These are phyloP conservation scores for Gambusia holbrooki DNA, from an alignment of 2,113 vertebrate species.

Conservation along the genomic window DNA sequence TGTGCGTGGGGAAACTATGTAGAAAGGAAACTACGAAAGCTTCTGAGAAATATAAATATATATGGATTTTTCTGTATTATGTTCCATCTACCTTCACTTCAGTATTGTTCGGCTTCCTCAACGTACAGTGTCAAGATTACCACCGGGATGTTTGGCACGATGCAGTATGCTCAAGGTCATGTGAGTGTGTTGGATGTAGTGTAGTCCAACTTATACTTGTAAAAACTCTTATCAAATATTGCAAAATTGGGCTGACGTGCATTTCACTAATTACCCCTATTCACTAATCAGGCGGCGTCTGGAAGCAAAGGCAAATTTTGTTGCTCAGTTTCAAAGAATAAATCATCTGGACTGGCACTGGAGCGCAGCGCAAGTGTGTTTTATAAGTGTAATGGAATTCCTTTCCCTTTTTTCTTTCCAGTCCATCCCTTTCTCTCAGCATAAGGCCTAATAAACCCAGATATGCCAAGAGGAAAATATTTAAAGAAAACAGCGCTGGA, in stretches of 20 bases:
- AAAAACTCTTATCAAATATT: background rate
- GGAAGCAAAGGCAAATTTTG: background rate
- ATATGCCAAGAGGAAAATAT: conserved; percentile 40
- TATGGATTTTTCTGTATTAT: too few relatives aligned
- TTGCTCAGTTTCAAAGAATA: background rate
- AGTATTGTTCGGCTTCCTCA: too few relatives aligned
- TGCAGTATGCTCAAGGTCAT: background rate
- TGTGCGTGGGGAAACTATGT: too few relatives aligned
- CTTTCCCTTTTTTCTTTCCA: background rate
- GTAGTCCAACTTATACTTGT: background rate
- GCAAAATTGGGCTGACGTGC: background rate
- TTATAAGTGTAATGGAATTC: background rate
- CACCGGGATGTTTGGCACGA: background rate
- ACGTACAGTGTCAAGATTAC: too few relatives aligned
- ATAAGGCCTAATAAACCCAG: conserved; percentile 37
- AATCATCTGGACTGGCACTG: background rate
- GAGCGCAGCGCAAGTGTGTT: background rate
- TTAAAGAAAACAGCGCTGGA: conserved; percentile 42
- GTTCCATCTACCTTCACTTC: too few relatives aligned
- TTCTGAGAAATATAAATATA: too few relatives aligned
- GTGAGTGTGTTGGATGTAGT: background rate
- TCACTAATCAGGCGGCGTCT: background rate
- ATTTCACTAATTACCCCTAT: background rate
- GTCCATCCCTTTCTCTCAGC: background rate
- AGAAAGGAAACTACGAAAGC: too few relatives aligned